Percentiles rank a stretch among this genome's conserved stretches.
Evolutionary conservation across 2,113 vertebrate species (phyloP).

Genomic region (Misgurnus mizolepis): DNA sequence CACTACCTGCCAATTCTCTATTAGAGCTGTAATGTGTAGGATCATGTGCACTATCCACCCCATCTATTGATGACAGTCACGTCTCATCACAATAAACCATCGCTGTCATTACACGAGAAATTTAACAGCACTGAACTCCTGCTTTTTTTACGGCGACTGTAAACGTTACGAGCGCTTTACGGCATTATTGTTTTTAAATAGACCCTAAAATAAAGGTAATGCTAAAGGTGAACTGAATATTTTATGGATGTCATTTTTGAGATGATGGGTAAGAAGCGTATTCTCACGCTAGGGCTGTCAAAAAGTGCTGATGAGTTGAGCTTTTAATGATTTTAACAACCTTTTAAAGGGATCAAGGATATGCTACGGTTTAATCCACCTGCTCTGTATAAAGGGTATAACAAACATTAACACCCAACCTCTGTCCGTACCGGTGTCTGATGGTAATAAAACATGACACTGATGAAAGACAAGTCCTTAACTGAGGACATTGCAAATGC

Average conservation of each 20-base stretch:
- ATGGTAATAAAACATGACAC: slow-evolving; percentile 27
- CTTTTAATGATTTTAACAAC: slow-evolving; percentile 51
- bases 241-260: slow-evolving; percentile 74
- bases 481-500: neutral
- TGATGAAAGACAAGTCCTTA: slow-evolving; percentile 22
- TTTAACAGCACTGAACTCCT: slow-evolving; percentile 52
- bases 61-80: slow-evolving; percentile 72
- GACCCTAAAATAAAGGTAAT: slow-evolving; percentile 60
- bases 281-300: slow-evolving; percentile 70
- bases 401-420: slow-evolving; percentile 45
- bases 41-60: slow-evolving; percentile 62
- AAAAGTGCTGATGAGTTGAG: slow-evolving; percentile 53
- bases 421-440: slow-evolving; percentile 27
- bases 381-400: slow-evolving; percentile 18
- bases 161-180: slow-evolving; percentile 75
- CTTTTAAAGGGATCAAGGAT: slow-evolving; percentile 45
- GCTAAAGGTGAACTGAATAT: slow-evolving; percentile 64
- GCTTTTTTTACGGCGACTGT: slow-evolving; percentile 70
- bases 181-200: slow-evolving; percentile 74
- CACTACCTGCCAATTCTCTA: slow-evolving; percentile 49
- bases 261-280: slow-evolving; percentile 63
- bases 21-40: slow-evolving; percentile 50
- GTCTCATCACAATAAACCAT: slow-evolving; percentile 70
- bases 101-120: slow-evolving; percentile 68
- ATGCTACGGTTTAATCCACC: slow-evolving; percentile 32